Evolutionary conservation across 2,113 vertebrate species (phyloP).

Genomic region (Rallus limicola): DNA sequence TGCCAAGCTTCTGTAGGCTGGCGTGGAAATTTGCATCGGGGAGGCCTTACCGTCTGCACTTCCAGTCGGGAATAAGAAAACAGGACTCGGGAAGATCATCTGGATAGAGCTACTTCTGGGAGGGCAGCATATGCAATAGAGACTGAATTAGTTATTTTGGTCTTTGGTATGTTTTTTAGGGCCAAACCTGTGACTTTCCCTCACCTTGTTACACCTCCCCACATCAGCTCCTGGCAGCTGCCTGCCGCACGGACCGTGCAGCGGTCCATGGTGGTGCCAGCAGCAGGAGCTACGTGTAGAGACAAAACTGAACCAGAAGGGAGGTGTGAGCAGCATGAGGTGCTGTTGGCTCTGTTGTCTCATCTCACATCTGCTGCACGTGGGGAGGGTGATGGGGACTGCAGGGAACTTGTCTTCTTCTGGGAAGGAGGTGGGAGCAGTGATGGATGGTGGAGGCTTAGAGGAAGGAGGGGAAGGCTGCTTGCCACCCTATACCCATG

Average conservation of each 20-base stretch:
- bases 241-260: accelerated
- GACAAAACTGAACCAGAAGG: neutral
- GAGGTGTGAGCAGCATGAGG: neutral
- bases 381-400: accelerated
- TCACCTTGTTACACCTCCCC: neutral
- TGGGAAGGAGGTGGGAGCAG: neutral
- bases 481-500: neutral
- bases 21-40: constrained; percentile 9
- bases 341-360: neutral
- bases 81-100: neutral
- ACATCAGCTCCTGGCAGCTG: neutral
- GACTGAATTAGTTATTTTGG: neutral
- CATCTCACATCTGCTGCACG: neutral
- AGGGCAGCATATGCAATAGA: neutral
- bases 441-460: neutral
- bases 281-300: neutral
- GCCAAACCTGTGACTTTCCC: neutral
- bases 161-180: neutral
- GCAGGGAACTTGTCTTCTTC: neutral
- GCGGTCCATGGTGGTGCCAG: neutral
- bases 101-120: neutral
- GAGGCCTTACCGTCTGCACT: neutral
- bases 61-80: neutral
- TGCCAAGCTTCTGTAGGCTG: constrained; percentile 30
- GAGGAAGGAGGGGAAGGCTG: neutral